Base-by-base conservation (phyloP, 1,140 invertebrate genomes). In the Episyrphus balteatus region DNA sequence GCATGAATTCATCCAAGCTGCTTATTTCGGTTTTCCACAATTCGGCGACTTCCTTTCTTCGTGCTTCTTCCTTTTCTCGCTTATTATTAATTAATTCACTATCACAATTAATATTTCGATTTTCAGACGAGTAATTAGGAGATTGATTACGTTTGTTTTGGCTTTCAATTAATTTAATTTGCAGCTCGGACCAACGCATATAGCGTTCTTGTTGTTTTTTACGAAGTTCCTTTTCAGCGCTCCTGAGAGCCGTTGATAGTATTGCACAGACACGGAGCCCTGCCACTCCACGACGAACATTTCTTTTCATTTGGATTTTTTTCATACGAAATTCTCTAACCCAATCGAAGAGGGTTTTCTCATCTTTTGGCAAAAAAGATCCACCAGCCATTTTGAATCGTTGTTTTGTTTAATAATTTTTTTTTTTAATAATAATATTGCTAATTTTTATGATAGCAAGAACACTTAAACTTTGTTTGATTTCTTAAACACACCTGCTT, bases 271-370 rank as follows among this genome's bases (percentile, higher is more conserved):
- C 62, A 37, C 65, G 64, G 31, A 68, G 51, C 42, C 60, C 52
- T 44, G 52, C 56, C 30, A 55, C 55, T 44, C 57, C 54, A 39
- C 58, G 56, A 18, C 64, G 53, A 32, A 58, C 41, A 47, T 65
- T 65, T n/a, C 64, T 56, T 53, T 59, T 61, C 64, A 68, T 67
- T 62, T 67, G 60, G 34, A 60, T 52, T 12, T 62, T 61, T 46
- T 68, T 68, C 38, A 62, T 47, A 42, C 65, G 65, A 39, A 68
- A 60, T 56, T 65, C 65, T 38, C 54, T 58, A 26, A 68, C 65
- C 65, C 65, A 68, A 47, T 65, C 62, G 11, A 52, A 55, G 41
- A 68, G 46, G 0, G 63, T 66, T 50, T 60, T 56, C 17, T 61
- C 63, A 40, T 58, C 51, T 14, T 59, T 50, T n/a, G 12, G 15